Evolutionary conservation across 2,797 vertebrate genomes (phyloP).

Genomic region (Peromyscus eremicus): DNA sequence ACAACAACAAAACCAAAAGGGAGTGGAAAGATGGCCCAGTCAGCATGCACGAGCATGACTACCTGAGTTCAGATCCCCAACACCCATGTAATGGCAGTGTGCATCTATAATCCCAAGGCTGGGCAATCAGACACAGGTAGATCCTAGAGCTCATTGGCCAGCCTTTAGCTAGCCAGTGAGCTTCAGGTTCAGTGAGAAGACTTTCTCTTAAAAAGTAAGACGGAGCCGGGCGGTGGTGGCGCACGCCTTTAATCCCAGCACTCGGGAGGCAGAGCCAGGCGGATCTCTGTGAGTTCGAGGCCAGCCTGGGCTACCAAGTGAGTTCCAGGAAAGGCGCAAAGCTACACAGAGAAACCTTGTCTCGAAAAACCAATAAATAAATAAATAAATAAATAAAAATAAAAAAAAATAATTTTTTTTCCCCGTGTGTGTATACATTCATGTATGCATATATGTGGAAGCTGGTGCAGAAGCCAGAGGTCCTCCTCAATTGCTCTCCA

Average conservation of each 20-base stretch:
- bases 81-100: background rate
- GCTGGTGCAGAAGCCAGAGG: background rate
- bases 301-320: too few species aligned
- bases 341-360: too few species aligned
- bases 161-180: too few species aligned
- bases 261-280: too few species aligned
- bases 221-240: too few species aligned
- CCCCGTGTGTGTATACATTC: background rate
- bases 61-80: background rate
- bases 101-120: background rate
- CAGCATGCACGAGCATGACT: background rate
- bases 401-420: background rate
- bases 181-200: background rate
- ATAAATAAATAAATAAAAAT: too few species aligned
- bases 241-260: too few species aligned
- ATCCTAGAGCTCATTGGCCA: background rate
- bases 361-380: too few species aligned
- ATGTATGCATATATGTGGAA: too few species aligned
- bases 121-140: background rate
- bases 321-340: too few species aligned
- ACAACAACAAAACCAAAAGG: background rate
- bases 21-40: background rate
- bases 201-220: background rate
- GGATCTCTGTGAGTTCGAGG: too few species aligned
- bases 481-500: background rate